Percentiles rank a stretch among this genome's conserved stretches.
These are phyloP conservation scores for Nemurella pictetii DNA, from an alignment of 2,888 invertebrate species.

Conservation along the genomic window DNA sequence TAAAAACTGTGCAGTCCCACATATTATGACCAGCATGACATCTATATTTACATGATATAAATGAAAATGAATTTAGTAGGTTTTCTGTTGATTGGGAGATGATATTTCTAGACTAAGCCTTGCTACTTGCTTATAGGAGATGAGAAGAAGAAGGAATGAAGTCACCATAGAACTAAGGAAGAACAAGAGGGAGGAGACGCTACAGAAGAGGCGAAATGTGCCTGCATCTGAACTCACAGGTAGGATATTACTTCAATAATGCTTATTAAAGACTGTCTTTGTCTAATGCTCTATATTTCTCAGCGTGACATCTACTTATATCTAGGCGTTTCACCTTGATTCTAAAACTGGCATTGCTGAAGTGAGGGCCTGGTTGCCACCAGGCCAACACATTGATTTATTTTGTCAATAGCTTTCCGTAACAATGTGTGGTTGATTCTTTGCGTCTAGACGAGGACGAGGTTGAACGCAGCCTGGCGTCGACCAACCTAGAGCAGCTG, in stretches of 20 bases:
- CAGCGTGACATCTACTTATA: too few species aligned
- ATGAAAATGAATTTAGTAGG: not conserved
- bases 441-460: conserved; percentile 75
- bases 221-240: conserved; percentile 82
- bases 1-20: too few species aligned
- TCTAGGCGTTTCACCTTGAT: not conserved
- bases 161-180: conserved; percentile 95
- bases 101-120: too few species aligned
- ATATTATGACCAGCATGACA: too few species aligned
- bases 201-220: conserved; percentile 95
- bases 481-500: conserved; percentile 76
- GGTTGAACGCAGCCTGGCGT: conserved; percentile 67
- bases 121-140: conserved; percentile 74
- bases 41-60: too few species aligned
- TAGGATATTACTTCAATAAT: conserved; percentile 45
- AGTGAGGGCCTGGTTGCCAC: too few species aligned
- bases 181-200: conserved; percentile 96
- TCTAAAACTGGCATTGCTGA: too few species aligned
- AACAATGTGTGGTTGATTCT: conserved; percentile 32
- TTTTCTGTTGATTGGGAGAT: not conserved
- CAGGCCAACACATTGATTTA: not conserved
- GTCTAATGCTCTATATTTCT: not conserved
- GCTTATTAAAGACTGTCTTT: too few species aligned
- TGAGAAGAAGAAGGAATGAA: conserved; percentile 95
- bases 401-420: too few species aligned